Evolutionary conservation across 2,888 invertebrate genomes (phyloP), one percentile per base, ranked within the genome.

Genomic region (Scaptomyza reducta): DNA sequence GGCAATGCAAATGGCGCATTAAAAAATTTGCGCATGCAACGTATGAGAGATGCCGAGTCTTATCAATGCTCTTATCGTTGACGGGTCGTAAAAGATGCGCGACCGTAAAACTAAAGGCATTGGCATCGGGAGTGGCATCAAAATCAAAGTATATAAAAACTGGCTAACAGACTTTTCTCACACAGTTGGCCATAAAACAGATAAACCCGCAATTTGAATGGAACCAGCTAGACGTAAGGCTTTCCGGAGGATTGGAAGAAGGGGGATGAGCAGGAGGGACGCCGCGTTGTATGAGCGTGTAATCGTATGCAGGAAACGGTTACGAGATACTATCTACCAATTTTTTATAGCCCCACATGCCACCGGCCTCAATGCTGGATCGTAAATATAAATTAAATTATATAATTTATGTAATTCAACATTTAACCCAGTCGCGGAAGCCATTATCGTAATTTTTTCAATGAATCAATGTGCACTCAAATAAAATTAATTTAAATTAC

Each of bases 301-400:
- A 76, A 70, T 68, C 61, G 27, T 62, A 73, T 72, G 67, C 66
- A 79, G 86, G 86, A 81, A 85, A 82, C 60, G 82, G 65, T 56
- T 70, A 77, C 84, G 71, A 9, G 40, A 84, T 83, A 70, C 56
- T 46, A 73, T 74, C 46, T 64, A 66, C 60, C 45, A 38, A 59
- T 75, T 78, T 40, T 82, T 77, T 87, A 84, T 82, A 38, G 50
- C 76, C 59, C 22, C 62, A 50, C 61, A 31, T 63, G 70, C 46
- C 42, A 7, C 25, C 50, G 41, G 42, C 47, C 49, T 42, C 59
- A 63, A 46, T 58, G 57, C 45, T 64, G 22, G 56, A 57, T 66
- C 87, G 81, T 87, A 87, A 80, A 82, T 87, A 80, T 80, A 84
- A 82, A 87, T 84, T 76, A 81, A 87, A 84, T 87, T 84, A 82